Conservation (phyloP, 2,113 vertebrate species). For the Archocentrus centrarchus region DNA sequence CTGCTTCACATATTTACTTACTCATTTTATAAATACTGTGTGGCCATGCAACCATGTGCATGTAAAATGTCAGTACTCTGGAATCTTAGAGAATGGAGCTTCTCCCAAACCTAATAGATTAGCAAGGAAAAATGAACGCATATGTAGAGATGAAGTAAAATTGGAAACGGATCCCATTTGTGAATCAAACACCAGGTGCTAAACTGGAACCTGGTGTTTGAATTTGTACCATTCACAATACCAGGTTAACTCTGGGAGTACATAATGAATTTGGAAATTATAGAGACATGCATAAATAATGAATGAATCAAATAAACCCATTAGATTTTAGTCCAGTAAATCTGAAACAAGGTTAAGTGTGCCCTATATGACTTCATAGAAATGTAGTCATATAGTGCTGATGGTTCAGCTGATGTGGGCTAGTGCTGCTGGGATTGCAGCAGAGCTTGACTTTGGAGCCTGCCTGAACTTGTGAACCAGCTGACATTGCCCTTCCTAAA, state of each 20-base stretch:
- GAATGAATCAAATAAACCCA: background rate
- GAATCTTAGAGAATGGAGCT: background rate
- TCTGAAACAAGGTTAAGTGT: background rate
- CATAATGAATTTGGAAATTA: background rate
- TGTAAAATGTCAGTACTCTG: constrained; percentile 1
- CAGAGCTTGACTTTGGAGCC: background rate
- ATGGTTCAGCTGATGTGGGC: background rate
- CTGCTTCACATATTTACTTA: background rate
- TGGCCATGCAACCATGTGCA: background rate
- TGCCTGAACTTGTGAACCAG: background rate
- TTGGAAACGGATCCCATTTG: background rate
- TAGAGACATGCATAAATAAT: background rate
- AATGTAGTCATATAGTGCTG: background rate
- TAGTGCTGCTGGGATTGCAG: background rate
- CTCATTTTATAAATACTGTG: background rate
- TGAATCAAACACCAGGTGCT: background rate
- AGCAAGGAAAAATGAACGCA: background rate
- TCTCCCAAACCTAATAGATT: background rate
- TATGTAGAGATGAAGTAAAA: background rate
- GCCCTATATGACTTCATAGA: background rate
- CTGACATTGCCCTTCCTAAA: background rate
- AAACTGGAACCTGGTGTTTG: too few species aligned
- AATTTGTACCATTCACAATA: background rate
- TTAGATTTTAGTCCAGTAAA: background rate
- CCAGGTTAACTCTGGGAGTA: background rate